Evolutionary conservation across 1,140 invertebrate species (phyloP).

Genomic region (Sinonovacula constricta): DNA sequence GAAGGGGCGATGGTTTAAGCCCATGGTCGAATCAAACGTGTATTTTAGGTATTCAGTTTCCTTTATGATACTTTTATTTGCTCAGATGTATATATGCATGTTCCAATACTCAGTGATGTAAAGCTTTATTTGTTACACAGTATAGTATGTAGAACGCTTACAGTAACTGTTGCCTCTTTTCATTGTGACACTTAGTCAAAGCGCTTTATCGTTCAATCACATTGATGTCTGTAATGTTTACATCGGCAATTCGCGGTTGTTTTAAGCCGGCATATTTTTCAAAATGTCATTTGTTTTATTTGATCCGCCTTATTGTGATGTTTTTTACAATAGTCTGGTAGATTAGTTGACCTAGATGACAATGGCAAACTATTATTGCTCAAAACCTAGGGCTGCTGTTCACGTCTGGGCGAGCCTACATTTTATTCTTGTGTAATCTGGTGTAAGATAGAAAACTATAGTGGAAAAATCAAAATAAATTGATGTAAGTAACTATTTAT

Average conservation of each 20-base stretch:
- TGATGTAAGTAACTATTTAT: slow-evolving; percentile 2
- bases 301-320: slow-evolving; percentile 18
- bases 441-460: background rate
- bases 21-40: background rate
- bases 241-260: background rate
- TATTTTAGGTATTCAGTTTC: background rate
- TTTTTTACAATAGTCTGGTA: slow-evolving; percentile 17
- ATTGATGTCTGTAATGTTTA: background rate
- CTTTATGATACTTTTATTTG: background rate
- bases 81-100: background rate
- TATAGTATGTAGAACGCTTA: background rate
- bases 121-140: background rate
- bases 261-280: slow-evolving; percentile 15
- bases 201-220: background rate
- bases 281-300: slow-evolving; percentile 18
- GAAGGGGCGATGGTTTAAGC: too few relatives aligned
- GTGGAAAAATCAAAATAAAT: background rate
- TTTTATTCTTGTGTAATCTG: background rate
- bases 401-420: background rate
- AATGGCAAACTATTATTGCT: slow-evolving; percentile 16
- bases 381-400: slow-evolving; percentile 9
- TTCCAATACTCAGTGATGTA: background rate
- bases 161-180: too few relatives aligned
- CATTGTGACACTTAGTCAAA: background rate
- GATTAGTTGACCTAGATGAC: slow-evolving; percentile 12